Evolutionary conservation across 2,113 vertebrate species (phyloP), one percentile per base, ranked within the genome.

Genomic region (Trochalopteron elliotii): DNA sequence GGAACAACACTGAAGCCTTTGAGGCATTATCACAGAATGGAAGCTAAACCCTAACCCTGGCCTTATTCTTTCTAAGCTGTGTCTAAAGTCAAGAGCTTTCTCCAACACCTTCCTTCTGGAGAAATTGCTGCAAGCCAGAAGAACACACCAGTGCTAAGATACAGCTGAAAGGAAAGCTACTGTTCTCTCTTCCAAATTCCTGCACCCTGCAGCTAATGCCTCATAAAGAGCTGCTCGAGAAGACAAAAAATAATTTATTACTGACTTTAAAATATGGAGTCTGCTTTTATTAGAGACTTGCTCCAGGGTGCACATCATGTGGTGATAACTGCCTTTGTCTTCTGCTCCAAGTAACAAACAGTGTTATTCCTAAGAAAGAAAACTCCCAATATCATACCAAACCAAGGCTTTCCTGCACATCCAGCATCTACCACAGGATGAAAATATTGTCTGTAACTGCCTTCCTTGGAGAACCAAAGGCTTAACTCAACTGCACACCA

Each of bases 291-390:
- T 80, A 81, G 80, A 94, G 72, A 47, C n/a, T 91, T 95, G 81
- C 91, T 87, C 52, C 89, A 89, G 91, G 89, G 81, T 89, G 74
- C 89, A 53, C 72, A 52, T 69, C 93, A 96, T 65, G 93, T 60
- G 83, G 93, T 49, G 89, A 85, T 64, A 91, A 84, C 53, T 49
- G 81, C 77, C 91, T 93, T 89, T 85, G 89, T 50, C 93, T 95
- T 93, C 69, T 89, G 65, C 65, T 78, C 81, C 25, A 79, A 91
- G 87, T 85, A 91, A 94, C 89, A 91, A 92, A 95, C 57, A 93
- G 93, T 96, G 94, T 91, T 94, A 75, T 94, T 94, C 37, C 93
- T 89, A 39, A 68, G 77, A 85, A 96, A 81, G 74, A 91, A 78
- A 94, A 95, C 70, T 72, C 77, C 85, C 78, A 69, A 24, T 11